phyloP scores from a whole-genome alignment of 1,140 invertebrate species.

The Diachasma alloeum region DNA sequence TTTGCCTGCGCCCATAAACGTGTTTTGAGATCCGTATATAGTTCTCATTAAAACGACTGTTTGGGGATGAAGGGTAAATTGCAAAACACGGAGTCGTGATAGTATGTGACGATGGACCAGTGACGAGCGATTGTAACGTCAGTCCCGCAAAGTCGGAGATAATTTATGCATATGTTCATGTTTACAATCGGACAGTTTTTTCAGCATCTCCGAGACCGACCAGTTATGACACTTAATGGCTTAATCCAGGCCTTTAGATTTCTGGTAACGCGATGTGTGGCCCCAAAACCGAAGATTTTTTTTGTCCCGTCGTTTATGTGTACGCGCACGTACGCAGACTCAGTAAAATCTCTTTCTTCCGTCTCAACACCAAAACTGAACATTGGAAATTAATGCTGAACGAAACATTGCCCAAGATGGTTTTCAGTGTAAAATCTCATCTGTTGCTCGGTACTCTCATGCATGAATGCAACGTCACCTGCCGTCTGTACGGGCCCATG shows the following conservation, averaged over 20 bases:
- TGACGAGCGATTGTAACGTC: no score
- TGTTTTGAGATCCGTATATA: not conserved
- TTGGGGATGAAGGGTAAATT: not conserved
- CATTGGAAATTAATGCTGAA: not conserved
- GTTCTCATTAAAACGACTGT: not conserved
- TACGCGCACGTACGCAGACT: constrained; percentile 31
- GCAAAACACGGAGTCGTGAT: not conserved
- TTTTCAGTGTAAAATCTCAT: constrained; percentile 34
- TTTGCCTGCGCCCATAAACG: not conserved
- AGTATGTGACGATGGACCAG: not conserved
- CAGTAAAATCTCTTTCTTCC: not conserved
- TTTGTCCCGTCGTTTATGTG: constrained; percentile 12
- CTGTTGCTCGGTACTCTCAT: constrained; percentile 45
- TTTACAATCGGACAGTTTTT: not conserved
- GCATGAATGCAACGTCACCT: constrained; percentile 59
- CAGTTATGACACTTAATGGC: constrained; percentile 30
- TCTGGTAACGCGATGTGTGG: constrained; percentile 35
- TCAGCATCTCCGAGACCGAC: constrained; percentile 24
- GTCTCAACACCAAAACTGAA: not conserved
- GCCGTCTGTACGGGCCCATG: constrained; percentile 40
- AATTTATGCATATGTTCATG: no score
- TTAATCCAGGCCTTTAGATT: constrained; percentile 22
- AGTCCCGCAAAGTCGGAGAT: no score
- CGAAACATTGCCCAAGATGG: constrained; percentile 37
- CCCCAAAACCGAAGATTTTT: not conserved